Conservation (phyloP, 2,888 invertebrate species). For the Amblyteles armatorius region DNA sequence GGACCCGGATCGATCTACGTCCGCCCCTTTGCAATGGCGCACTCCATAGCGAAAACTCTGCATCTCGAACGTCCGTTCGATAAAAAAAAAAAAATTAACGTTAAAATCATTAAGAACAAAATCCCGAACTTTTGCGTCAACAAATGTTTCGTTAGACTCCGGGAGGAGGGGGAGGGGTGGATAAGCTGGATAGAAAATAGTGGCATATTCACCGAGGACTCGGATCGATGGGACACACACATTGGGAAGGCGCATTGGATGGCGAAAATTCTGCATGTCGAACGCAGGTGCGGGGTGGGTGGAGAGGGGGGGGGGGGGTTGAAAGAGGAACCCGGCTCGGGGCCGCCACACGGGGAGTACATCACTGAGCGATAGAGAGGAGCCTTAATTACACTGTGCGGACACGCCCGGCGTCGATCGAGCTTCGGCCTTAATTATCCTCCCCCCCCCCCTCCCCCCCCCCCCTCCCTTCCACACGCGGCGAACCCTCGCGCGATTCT, state of each 20-base stretch:
- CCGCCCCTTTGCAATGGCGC: not conserved
- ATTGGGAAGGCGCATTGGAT: not conserved
- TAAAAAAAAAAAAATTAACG: too few species aligned
- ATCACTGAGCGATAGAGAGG: slow-evolving; percentile 25
- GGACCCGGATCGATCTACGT: not conserved
- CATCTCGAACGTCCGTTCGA: too few species aligned
- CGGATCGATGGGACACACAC: not conserved
- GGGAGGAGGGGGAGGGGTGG: too few species aligned
- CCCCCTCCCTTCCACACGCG: not conserved
- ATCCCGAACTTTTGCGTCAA: too few species aligned
- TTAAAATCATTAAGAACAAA: too few species aligned
- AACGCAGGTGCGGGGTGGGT: not conserved
- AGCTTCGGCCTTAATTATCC: slow-evolving; percentile 61
- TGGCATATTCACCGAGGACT: slow-evolving; percentile 18
- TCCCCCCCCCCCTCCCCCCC: slow-evolving; percentile 2
- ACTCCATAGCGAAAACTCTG: not conserved
- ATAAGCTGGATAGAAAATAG: slow-evolving; percentile 38
- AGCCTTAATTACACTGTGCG: slow-evolving; percentile 56
- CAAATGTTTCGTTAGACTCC: too few species aligned
- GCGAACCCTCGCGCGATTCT: slow-evolving; percentile 10
- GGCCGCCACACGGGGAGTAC: not conserved
- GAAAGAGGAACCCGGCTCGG: not conserved
- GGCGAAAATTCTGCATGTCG: slow-evolving; percentile 2
- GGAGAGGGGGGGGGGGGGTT: not conserved
- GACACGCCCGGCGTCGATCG: slow-evolving; percentile 46